Evolutionary conservation across 1,140 invertebrate genomes (phyloP), one percentile per base, ranked within the genome.

Genomic region (Vollenhovia emeryi): DNA sequence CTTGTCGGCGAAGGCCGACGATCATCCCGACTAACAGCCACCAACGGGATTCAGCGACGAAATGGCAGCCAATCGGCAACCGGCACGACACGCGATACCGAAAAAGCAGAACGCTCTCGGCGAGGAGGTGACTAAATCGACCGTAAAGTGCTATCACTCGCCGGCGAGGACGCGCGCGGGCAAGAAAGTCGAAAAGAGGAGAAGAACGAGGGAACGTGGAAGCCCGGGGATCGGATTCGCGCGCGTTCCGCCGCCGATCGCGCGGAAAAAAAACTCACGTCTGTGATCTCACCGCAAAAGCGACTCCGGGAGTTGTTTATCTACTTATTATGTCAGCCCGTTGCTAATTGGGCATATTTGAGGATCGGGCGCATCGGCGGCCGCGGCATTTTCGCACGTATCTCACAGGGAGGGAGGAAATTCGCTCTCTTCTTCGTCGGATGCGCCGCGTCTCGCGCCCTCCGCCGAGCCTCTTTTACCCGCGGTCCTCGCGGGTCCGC

Each of bases 331-430:
- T 92, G 91, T 93, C 91, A 92, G 89, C 55, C 69, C 74, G 85
- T 88, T 73, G 90, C 90, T 93, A 93, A 93, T 93, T 93, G 92
- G 92, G 91, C 91, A 92, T 93, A 93, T 92, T 92, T 92, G 91
- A 88, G 82, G 83, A 90, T 91, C 86, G 50, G 33, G 18, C n/a
- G 87, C 36, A 33, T 15, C 30, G 68, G 64, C 66, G 86, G 64
- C 21, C 76, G 60, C 45, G 50, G 66, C 78, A 91, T 92, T 87
- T 91, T 91, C 91, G 91, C 91, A 92, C 91, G 91, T 92, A 92
- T 30, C 50, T 68, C 52, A 50, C 75, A 86, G 48, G n/a, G 82
- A 84, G 76, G 78, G 73, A 52, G 50, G 3, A 71, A 52, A 60
- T 48, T 79, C 24, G 15, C 9, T 18, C 57, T 48, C 24, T 80